Base-by-base conservation (phyloP, 30 jellyfish, hydroid and myxozoan genomes). In the Sanderia malayensis region DNA sequence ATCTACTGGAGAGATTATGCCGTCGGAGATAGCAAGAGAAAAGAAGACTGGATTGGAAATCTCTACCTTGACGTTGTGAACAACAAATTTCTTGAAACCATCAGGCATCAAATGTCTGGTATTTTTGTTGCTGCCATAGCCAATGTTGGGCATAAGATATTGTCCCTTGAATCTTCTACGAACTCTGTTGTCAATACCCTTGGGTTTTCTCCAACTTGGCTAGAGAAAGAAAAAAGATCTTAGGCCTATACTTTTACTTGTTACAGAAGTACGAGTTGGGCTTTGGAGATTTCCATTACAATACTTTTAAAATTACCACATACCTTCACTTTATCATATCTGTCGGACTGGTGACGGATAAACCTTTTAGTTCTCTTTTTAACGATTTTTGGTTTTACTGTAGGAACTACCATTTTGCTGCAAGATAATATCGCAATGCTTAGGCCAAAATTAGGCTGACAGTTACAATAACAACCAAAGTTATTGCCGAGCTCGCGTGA, bases 151-250 rank as follows among this genome's bases (percentile, higher is more conserved):
- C 96, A 92, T 83, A 69, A 85, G 69, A 71, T 62, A 80, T 60
- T 92, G 95, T n/a, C 96, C 96, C 81, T 86, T 84, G 82, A 72
- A 92, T 46, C 91, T 75, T 41, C 99, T 59, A 7, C 99, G 73
- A 20, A 86, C 95, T 61, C 99, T 79, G 88, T 92, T 92, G 64
- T 92, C 99, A 92, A 92, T 84, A 84, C 99, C 99, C 80, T 86
- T 92, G 41, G 96, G 96, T 61, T 92, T 92, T 70, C 99, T 79
- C 99, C 96, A 92, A 82, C 59, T 92, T 61, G 83, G 82, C 89
- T 82, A 8, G 9, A 59, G 31, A 55, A 55, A 55, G 67, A 55
- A 55, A 55, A 4, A 55, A 55, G 27, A 55, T 55, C 18, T 10
- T 37, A 4, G 52, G 13, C 13, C 7, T 8, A 55, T 55, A 20